A percentile compares a stretch with the other conserved stretches of the same genome.
These are phyloP conservation scores for Aplocera efformata DNA, from an alignment of 2,888 invertebrate genomes.

Conservation along the genomic window DNA sequence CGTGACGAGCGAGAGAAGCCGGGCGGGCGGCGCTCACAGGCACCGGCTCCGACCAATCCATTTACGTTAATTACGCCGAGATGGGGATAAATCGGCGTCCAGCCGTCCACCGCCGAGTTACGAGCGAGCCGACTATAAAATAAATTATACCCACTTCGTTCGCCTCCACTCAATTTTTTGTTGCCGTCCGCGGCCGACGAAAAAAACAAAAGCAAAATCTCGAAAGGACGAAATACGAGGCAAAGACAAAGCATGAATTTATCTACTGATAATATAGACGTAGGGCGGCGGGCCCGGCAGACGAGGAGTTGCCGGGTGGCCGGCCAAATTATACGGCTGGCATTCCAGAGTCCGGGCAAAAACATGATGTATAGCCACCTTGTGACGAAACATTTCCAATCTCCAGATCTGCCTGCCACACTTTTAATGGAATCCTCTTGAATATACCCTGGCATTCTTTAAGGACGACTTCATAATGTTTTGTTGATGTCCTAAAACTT, in stretches of 20 bases:
- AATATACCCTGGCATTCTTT: conserved; percentile 61
- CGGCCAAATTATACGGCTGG: conserved; percentile 76
- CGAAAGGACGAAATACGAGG: conserved; percentile 79
- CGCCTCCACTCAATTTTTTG: conserved; percentile 79
- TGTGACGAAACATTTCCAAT: conserved; percentile 77
- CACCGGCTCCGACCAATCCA: conserved; percentile 73
- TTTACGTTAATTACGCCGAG: conserved; percentile 78
- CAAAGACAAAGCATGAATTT: conserved; percentile 80
- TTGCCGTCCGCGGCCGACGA: conserved; percentile 62
- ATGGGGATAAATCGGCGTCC: conserved; percentile 79
- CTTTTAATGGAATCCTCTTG: conserved; percentile 65
- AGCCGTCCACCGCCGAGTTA: conserved; percentile 78
- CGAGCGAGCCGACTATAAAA: conserved; percentile 79
- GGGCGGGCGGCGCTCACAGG: conserved; percentile 55
- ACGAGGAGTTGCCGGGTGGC: conserved; percentile 70
- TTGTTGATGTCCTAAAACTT: background rate
- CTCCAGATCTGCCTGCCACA: conserved; percentile 69
- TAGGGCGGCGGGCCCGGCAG: conserved; percentile 72
- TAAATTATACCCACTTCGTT: conserved; percentile 81
- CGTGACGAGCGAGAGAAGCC: conserved; percentile 33
- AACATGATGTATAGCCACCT: conserved; percentile 77
- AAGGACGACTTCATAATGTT: conserved; percentile 53
- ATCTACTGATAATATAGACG: conserved; percentile 81
- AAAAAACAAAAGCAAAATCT: conserved; percentile 74
- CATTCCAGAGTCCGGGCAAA: conserved; percentile 72